Evolutionary conservation across 2,113 vertebrate species (phyloP).

Genomic region (Felis catus): F.catus_Fca126_mat1.0 CM031415.1:13887001-13887500

Average conservation of each 20-base stretch:
- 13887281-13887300: neutral
- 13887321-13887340: neutral
- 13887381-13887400: fast-evolving
- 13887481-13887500: neutral
- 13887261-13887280: neutral
- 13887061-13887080: neutral
- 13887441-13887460: neutral
- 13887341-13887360: neutral
- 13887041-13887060: neutral
- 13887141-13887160: neutral
- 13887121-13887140: neutral
- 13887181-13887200: neutral
- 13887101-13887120: neutral
- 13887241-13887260: neutral
- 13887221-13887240: neutral
- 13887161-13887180: neutral
- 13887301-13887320: fast-evolving
- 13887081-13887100: neutral
- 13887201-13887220: fast-evolving
- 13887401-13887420: fast-evolving
- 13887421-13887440: neutral
- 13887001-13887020: neutral
- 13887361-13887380: neutral
- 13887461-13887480: neutral
- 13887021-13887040: neutral